Base-by-base conservation (phyloP, 2,113 vertebrate species). In the Sinocyclocheilus anophthalmus region DNA sequence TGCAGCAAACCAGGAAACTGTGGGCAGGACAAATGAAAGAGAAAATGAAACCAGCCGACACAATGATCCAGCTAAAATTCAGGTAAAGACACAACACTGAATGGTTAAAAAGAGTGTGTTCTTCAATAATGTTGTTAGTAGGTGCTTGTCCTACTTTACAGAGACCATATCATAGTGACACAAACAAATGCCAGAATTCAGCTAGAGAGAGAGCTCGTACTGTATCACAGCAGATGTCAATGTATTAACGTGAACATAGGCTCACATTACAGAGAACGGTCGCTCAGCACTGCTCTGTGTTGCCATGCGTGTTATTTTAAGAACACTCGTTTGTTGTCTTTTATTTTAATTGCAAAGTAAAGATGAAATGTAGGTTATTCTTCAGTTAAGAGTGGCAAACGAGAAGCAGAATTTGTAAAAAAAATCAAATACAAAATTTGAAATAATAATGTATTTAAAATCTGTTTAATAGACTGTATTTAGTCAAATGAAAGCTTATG, bases 11-110 rank as follows among this genome's bases (percentile, higher is more conserved):
- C 18, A 42, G 84, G 82, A 85, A 57, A 86, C 63, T 86, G 85
- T 88, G 90, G 91, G 89, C 84, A 87, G 53, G 70, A 81, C 55
- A 75, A 72, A 57, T 87, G 84, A 91, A 92, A 92, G 59, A 81
- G 92, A 92, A 92, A 92, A 90, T 89, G 90, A 92, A 92, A 92
- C 84, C 87, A 14, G 55, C 65, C 76, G 53, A 75, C 50, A 14
- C 72, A 24, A 50, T 86, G 83, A 87, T 88, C 75, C 85, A 84
- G 89, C 88, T 73, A n/a, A 88, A 81, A 18, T 86, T 67, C 83
- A 91, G 90, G 89, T 90, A 89, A 88, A 89, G 42, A 18, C 12
- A 33, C 42, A 67, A 5, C 11, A 24, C 37, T 10, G 10, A 76
- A 48, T n/a, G 0, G 22, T 53, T 76, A 16, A 50, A 45, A 73